Base-by-base conservation (phyloP, 2,888 invertebrate species). In the Dorcus parallelipipedus region DNA sequence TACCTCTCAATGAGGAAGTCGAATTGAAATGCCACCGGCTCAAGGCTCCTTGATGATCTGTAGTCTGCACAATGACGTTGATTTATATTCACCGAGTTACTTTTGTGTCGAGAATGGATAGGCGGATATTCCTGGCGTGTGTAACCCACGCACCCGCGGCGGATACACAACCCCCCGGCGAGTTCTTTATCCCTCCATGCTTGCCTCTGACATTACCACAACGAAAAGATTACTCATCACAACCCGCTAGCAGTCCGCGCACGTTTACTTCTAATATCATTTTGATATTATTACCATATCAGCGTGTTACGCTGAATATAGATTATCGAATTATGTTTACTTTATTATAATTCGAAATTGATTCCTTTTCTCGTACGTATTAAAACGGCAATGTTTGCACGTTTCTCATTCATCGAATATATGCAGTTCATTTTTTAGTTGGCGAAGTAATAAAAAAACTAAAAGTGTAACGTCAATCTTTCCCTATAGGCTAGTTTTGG, bases 241-340 rank as follows among this genome's bases (percentile, higher is more conserved):
- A 56, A 49, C 56, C 57, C 61, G 57, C 61, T 64, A 58, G 59
- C 57, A 68, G 60, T 63, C 64, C 56, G 49, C 54, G 67, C 74
- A 73, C 74, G 74, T 74, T 65, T 67, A 60, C 67, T 63, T 69
- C 70, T 74, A 73, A 73, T 73, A 73, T 72, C 71, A 73, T 73
- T 74, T 73, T 72, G 72, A 72, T 75, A 75, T 75, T 73, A 76
- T 75, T 75, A 76, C 75, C 73, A 74, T 74, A 75, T 74, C 73
- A 73, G 71, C 68, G 70, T 70, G 70, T 66, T 64, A 64, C 65
- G 59, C 63, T 62, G 75, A 74, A 75, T 76, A 75, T 72, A 73
- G 71, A 75, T 73, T 73, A 73, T 73, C 69, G 69, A 71, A 74
- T 74, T 74, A 75, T 71, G 68, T 65, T 59, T 61, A 56, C 64